A percentile compares a stretch with the other conserved stretches of the same genome.
Conservation (phyloP, 2,888 invertebrate genomes). For the Folsomia manolachei region DNA sequence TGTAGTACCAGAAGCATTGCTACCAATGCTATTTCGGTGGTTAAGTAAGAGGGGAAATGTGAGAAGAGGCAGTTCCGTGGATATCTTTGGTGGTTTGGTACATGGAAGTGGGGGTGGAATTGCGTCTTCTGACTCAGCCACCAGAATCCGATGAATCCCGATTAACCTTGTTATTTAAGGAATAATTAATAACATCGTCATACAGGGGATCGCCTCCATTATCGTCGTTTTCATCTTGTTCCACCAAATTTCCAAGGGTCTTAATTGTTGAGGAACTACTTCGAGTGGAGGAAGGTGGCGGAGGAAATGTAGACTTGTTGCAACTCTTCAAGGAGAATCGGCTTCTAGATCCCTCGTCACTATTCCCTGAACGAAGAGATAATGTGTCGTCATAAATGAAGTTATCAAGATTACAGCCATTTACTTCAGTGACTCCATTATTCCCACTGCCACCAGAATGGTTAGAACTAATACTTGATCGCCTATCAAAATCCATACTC, state of each 20-base stretch:
- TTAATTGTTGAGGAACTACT: conserved; percentile 10
- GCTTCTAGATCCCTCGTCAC: neutral
- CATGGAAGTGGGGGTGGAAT: conserved; percentile 48
- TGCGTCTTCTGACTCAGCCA: conserved; percentile 44
- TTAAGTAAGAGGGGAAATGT: conserved; percentile 36
- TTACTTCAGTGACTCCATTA: neutral
- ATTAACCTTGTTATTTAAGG: neutral
- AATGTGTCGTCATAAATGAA: conserved; percentile 49
- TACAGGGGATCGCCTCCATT: conserved; percentile 46
- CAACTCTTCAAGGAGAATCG: neutral
- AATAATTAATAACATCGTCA: conserved; percentile 47
- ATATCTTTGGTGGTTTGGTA: conserved; percentile 43
- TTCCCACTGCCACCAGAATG: conserved; percentile 21
- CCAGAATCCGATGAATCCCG: conserved; percentile 38
- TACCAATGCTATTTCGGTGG: neutral
- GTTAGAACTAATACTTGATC: conserved; percentile 24
- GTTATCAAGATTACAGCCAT: neutral
- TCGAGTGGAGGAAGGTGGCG: conserved; percentile 14
- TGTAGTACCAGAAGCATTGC: neutral
- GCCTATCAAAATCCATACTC: conserved; percentile 27
- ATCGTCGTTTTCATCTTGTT: conserved; percentile 23
- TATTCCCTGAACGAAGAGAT: conserved; percentile 40
- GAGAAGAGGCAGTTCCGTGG: conserved; percentile 43
- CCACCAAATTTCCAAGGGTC: conserved; percentile 12
- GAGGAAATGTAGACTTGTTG: neutral